Percentiles rank a stretch among this genome's conserved stretches.
Evolutionary conservation across 2,113 vertebrate species (phyloP).

Genomic region (Sus scrofa): DNA sequence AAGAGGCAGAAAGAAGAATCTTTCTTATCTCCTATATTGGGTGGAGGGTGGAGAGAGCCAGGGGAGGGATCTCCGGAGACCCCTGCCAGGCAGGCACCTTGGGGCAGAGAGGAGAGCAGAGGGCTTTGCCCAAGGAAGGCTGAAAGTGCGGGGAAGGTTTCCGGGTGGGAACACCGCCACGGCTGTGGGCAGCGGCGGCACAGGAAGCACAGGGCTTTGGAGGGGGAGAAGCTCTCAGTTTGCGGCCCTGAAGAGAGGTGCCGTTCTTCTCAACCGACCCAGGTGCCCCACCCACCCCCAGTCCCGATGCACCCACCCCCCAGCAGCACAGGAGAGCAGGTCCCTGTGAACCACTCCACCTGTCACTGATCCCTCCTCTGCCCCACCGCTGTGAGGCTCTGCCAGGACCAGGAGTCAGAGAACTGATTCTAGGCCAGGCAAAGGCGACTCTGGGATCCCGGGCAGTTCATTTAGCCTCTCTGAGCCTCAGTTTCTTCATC

Average conservation of each 20-base stretch:
- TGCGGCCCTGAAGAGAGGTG: not conserved
- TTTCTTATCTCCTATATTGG: not conserved
- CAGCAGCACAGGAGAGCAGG: not conserved
- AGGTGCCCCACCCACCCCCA: not conserved
- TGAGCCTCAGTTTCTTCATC: not conserved
- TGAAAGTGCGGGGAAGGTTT: not conserved
- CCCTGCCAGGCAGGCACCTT: not conserved
- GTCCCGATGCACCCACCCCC: not conserved
- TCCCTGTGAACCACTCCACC: not conserved
- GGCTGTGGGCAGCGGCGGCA: not conserved
- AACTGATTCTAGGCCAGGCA: not conserved
- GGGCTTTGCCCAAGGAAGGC: not conserved
- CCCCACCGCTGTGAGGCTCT: rapidly evolving
- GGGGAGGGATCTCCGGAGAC: not conserved
- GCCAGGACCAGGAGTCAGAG: not conserved
- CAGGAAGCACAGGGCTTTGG: not conserved
- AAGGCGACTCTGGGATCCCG: not conserved
- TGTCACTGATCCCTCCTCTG: rapidly evolving
- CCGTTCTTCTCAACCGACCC: not conserved
- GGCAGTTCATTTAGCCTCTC: not conserved
- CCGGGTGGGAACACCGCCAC: not conserved
- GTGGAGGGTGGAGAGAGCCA: not conserved
- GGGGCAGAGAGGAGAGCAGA: not conserved
- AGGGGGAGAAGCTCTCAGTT: not conserved
- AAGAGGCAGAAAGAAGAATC: not conserved